These are phyloP conservation scores for Burhinus bistriatus DNA, from an alignment of 2,113 vertebrate species.

Conservation along the genomic window DNA sequence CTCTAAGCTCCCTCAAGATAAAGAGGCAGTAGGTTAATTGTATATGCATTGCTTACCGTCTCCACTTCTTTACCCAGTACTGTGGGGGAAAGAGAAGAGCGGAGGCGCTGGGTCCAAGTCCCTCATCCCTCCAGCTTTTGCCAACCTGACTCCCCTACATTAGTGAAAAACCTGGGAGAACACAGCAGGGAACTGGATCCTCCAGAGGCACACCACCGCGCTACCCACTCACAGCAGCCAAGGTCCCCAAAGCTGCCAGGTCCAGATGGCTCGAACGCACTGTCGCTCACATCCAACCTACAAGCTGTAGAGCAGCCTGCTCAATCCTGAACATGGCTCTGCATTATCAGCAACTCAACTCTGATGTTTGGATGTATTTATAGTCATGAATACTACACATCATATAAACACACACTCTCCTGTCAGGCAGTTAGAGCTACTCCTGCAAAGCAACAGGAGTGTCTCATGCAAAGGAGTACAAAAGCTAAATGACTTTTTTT, in stretches of 20 bases:
- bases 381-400: neutral
- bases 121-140: neutral
- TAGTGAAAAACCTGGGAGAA: neutral
- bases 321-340: neutral
- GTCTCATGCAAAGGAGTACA: neutral
- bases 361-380: neutral
- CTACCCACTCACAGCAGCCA: neutral
- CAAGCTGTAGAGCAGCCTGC: neutral
- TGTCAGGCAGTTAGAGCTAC: neutral
- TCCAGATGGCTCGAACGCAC: neutral
- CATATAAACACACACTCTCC: neutral
- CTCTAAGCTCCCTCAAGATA: neutral
- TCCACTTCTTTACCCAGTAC: neutral
- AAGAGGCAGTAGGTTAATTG: slow-evolving; percentile 5
- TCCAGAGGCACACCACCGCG: neutral
- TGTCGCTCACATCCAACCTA: neutral
- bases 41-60: neutral
- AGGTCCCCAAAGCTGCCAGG: neutral
- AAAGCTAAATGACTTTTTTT: neutral
- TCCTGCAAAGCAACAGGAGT: neutral
- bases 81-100: neutral
- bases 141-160: neutral
- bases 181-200: neutral
- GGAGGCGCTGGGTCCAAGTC: neutral
- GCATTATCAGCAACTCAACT: neutral